Base-by-base conservation (phyloP, 2,888 invertebrate species). In the Eupsilia transversa region DNA sequence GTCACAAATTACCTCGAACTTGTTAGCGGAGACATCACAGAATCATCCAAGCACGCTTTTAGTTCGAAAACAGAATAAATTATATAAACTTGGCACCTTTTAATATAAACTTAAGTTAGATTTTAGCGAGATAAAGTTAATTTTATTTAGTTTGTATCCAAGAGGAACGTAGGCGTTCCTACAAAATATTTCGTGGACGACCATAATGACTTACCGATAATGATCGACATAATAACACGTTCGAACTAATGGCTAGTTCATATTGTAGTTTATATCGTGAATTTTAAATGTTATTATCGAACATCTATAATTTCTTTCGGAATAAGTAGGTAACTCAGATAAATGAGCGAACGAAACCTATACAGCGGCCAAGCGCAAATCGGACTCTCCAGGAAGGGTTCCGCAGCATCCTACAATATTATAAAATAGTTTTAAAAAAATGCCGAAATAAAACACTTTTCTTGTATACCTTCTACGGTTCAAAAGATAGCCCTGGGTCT, bases 181-280 rank as follows among this genome's bases (percentile, higher is more conserved):
- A 88, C 91, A 91, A 91, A 93, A 94, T 92, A 93, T 92, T 91
- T 91, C 92, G 92, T 93, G 92, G 91, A 89, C 87, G 89, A 89
- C 90, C 86, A 89, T 94, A 94, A 94, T 93, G 94, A 93, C 89
- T 91, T 92, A 91, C 88, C 89, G 95, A 95, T 95, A 92, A 92
- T 90, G 87, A 94, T 95, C 94, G 88, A 81, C 80, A 84, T 93
- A 93, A 94, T 92, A 91, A 92, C 86, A 92, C 88, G 90, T 87
- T 90, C 86, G 76, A 80, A 87, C 82, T 88, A 90, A 92, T 92
- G 81, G 88, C 83, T 88, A 90, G 89, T 82, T 84, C 73, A 80
- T 86, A 85, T 87, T 89, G 86, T 88, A 88, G 88, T 88, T 86
- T 88, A 87, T 87, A 84, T 86, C 7, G 84, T 88, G 83, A 83